phyloP scores from a whole-genome alignment of 2,113 vertebrate species.

The Anolis sagrei region DNA sequence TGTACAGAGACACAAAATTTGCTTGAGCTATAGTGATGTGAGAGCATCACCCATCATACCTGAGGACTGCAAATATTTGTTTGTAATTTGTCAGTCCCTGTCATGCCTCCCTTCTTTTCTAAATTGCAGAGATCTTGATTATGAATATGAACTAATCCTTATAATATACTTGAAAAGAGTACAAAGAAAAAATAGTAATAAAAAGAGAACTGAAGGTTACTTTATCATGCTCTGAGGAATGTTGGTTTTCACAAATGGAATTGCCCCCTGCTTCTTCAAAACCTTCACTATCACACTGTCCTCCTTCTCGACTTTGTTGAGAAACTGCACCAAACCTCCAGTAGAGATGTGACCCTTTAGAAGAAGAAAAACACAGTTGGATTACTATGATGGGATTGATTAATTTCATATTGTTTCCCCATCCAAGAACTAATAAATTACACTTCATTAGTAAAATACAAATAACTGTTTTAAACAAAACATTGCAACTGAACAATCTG shows the following conservation, averaged over 20 bases:
- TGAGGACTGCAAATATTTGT: not conserved
- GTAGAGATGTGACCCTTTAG: conserved; percentile 73
- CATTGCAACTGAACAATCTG: no score
- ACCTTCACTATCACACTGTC: conserved; percentile 81
- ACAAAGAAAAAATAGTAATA: not conserved
- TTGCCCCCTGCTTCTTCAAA: conserved; percentile 83
- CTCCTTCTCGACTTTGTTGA: conserved; percentile 60
- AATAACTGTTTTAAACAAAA: not conserved
- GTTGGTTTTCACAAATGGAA: conserved; percentile 86
- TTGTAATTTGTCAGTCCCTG: not conserved
- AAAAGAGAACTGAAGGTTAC: conserved; percentile 54
- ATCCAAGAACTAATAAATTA: not conserved
- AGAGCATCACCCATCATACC: no score
- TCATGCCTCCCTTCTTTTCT: not conserved
- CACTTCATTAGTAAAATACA: not conserved
- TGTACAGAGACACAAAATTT: not conserved
- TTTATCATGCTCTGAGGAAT: conserved; percentile 78
- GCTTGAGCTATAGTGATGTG: no score
- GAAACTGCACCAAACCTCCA: conserved; percentile 71
- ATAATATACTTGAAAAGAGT: not conserved
- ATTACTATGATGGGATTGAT: not conserved
- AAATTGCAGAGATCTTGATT: not conserved
- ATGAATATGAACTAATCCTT: not conserved
- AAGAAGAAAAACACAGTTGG: conserved; percentile 21
- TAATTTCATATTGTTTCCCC: not conserved